Percentiles rank a stretch among this genome's conserved stretches.
Evolutionary conservation across 1,140 invertebrate species (phyloP).

Genomic region (Telenomus remus): DNA sequence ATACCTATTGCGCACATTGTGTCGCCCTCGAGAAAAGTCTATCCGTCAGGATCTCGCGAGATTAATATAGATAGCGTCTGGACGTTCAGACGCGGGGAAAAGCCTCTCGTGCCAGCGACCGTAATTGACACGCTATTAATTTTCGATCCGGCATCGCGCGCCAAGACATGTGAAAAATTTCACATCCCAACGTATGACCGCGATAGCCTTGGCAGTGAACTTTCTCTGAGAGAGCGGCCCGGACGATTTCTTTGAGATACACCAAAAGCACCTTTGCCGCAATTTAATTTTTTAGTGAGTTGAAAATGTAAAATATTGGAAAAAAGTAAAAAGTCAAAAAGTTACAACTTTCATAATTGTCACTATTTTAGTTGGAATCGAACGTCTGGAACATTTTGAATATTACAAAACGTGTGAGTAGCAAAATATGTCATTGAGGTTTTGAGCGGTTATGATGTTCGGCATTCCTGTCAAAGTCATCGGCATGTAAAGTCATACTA

Average conservation of each 20-base stretch:
- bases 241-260: slow-evolving; percentile 39
- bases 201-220: slow-evolving; percentile 60
- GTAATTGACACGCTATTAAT: slow-evolving; percentile 53
- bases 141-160: slow-evolving; percentile 19
- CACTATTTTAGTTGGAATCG: too few relatives aligned
- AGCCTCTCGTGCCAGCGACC: slow-evolving; percentile 10
- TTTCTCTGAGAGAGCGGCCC: slow-evolving; percentile 57
- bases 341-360: too few relatives aligned
- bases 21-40: slow-evolving; percentile 8
- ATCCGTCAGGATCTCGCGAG: slow-evolving; percentile 8
- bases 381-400: too few relatives aligned
- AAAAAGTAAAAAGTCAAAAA: too few relatives aligned
- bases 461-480: too few relatives aligned
- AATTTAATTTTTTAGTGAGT: not conserved
- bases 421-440: too few relatives aligned
- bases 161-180: slow-evolving; percentile 49
- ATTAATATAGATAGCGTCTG: slow-evolving; percentile 27
- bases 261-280: slow-evolving; percentile 22
- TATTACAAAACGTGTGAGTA: too few relatives aligned
- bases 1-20: slow-evolving; percentile 25
- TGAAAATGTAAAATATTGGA: not conserved
- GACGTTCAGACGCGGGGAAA: slow-evolving; percentile 17
- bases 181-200: slow-evolving; percentile 42
- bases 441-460: too few relatives aligned
- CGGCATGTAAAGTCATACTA: too few relatives aligned